Percentiles rank a stretch among this genome's conserved stretches.
phyloP scores from a whole-genome alignment of 2,888 invertebrate species.

The Drosophila flavopinicola region DNA sequence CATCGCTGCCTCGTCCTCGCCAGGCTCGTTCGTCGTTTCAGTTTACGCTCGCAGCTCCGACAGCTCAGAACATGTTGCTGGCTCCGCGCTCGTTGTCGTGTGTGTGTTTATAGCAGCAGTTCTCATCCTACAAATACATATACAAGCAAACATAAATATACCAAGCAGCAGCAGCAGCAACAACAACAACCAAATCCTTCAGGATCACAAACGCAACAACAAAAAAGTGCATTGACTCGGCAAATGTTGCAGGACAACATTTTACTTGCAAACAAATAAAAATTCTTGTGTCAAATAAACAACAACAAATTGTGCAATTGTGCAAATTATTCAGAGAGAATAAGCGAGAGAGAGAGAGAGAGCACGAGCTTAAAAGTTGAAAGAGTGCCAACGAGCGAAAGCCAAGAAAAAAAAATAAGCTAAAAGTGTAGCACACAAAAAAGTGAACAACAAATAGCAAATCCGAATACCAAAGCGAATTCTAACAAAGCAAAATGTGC shows the following conservation, averaged over 20 bases:
- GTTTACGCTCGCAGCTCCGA: slow-evolving; percentile 81
- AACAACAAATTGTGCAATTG: slow-evolving; percentile 64
- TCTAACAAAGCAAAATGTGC: slow-evolving; percentile 58
- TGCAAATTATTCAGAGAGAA: slow-evolving; percentile 39
- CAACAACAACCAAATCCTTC: no score
- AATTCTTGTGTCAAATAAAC: slow-evolving; percentile 38
- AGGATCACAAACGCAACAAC: not conserved
- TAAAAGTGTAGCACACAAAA: slow-evolving; percentile 51
- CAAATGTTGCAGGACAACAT: slow-evolving; percentile 66
- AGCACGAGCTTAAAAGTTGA: not conserved
- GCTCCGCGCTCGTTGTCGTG: slow-evolving; percentile 68
- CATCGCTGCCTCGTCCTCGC: slow-evolving; percentile 56
- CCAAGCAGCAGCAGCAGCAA: slow-evolving; percentile 13
- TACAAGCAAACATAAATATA: slow-evolving; percentile 28
- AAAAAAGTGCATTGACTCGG: slow-evolving; percentile 34
- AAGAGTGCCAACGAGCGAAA: slow-evolving; percentile 23
- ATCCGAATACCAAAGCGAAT: no score
- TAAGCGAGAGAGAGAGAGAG: slow-evolving; percentile 10
- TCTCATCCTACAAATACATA: slow-evolving; percentile 26
- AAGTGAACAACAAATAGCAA: slow-evolving; percentile 35
- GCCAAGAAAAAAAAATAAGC: slow-evolving; percentile 14
- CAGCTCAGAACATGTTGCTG: slow-evolving; percentile 79
- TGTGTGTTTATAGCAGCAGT: slow-evolving; percentile 61
- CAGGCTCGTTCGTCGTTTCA: slow-evolving; percentile 69
- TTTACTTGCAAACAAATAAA: slow-evolving; percentile 4